Base-by-base conservation (phyloP, 2,797 vertebrate species). In the Lacerta viridis region DNA sequence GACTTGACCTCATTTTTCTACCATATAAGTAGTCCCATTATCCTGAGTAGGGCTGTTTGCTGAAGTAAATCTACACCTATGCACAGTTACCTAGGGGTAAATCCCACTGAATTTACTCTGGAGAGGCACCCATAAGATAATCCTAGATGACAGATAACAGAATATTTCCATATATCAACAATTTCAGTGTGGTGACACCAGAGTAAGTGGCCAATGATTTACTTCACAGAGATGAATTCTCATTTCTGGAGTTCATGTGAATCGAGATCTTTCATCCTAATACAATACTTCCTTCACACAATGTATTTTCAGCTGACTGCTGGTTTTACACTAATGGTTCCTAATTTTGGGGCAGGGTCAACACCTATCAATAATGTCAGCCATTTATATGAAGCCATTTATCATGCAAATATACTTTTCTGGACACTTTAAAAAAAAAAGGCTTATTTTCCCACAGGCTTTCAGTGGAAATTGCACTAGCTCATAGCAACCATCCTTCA, bases 281-380 rank as follows among this genome's bases (percentile, higher is more conserved):
- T 29, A 7, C n/a, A 71, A 46, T 71, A 20, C 36, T 64, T 81
- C 9, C 13, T 29, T 84, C 20, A 36, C 71, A 27, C 29, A 36
- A 7, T 33, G 17, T 46, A 15, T 75, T 84, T 61, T 84, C 71
- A 59, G 36, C 20, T 20, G 8, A n/a, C 55, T 41, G 72, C 25
- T 43, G 3, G 36, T 64, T 61, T 59, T 43, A 75, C 36, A 41
- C 1, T 76, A 64, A 66, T 77, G 59, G 36, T 1, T 39, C 25
- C 71, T 64, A 1, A 64, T 61, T 6, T 10, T 36, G 27, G 27
- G 36, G 13, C 33, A 76, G 36, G 59, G 39, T 77, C 74, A 77
- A 77, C 72, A 85, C 74, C 84, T 76, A 85, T 85, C 84, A 64
- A 50, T 83, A 83, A 25, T 83, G 81, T 5, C 50, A 84, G 7